Evolutionary conservation across 1,140 invertebrate species (phyloP), one percentile per base, ranked within the genome.

Genomic region (Zaprionus gabonicus): DNA sequence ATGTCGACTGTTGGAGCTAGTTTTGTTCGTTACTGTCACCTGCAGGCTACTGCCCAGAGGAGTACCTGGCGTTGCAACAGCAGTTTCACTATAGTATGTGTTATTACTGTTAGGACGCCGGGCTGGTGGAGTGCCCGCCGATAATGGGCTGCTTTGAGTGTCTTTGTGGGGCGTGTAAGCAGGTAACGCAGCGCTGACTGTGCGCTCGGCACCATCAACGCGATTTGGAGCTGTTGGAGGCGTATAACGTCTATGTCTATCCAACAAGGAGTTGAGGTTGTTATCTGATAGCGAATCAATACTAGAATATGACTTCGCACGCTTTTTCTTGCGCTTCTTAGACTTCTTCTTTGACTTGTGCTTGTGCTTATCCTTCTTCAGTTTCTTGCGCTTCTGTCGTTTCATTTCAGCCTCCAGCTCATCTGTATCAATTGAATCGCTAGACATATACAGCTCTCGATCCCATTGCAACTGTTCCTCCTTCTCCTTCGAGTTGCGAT

Each of bases 331-430:
- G 81, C 95, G 95, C 71, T 95, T 95, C 82, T 96, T 96, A 12
- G 95, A 95, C 92, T 96, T 96, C 91, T 96, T 96, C 90, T 96
- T 96, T 91, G 95, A 93, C 82, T 94, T 91, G 41, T 90, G 84
- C 68, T 92, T 92, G 56, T 92, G 91, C 46, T 92, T 92, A 46
- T 92, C 92, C 93, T 94, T 94, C 83, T 94, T 96, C 74, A 95
- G 95, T 70, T 96, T 96, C 78, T 96, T 96, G 60, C 90, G 90
- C 51, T 93, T 93, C 25, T 92, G 91, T 17, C 91, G 72, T 58
- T 91, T 87, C 90, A 92, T 82, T 78, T 92, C 91, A 5, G 85
- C 91, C 66, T 92, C 91, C 44, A 92, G 62, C 28, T 92, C 91
- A 70, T 92, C 91, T 0, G 91, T 92, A 44, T 92, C 91, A 55